A percentile compares a stretch with the other conserved stretches of the same genome.
Evolutionary conservation across 2,113 vertebrate genomes (phyloP).

Genomic region (Dromas ardeola): DNA sequence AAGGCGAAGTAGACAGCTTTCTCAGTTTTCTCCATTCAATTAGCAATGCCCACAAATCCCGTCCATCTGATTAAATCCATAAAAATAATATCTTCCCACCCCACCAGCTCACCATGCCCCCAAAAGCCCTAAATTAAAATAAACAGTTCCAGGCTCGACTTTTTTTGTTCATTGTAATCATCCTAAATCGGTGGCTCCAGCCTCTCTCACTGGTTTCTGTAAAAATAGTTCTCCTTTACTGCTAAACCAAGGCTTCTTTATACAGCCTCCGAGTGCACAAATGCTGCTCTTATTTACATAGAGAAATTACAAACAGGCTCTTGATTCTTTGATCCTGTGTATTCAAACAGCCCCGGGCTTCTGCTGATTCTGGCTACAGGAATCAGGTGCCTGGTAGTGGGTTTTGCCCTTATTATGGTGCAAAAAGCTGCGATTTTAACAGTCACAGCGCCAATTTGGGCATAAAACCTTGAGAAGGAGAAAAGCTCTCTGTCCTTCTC

Average conservation of each 20-base stretch:
- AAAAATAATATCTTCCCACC: constrained; percentile 24
- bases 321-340: neutral
- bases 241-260: constrained; percentile 24
- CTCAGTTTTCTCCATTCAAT: neutral
- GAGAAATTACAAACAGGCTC: neutral
- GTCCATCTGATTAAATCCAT: neutral
- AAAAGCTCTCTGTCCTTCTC: neutral
- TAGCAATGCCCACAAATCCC: constrained; percentile 12
- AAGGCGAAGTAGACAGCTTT: neutral
- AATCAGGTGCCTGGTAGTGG: neutral
- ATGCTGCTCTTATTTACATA: neutral
- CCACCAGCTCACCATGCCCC: neutral
- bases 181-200: constrained; percentile 20
- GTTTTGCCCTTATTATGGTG: neutral
- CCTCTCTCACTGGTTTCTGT: constrained; percentile 27
- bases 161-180: constrained; percentile 46
- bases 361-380: neutral
- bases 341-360: neutral
- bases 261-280: neutral
- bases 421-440: neutral
- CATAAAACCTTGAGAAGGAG: neutral
- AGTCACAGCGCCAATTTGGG: neutral
- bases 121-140: constrained; percentile 21
- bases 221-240: constrained; percentile 49
- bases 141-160: constrained; percentile 9